A percentile compares a stretch with the other conserved stretches of the same genome.
phyloP scores from a whole-genome alignment of 2,888 invertebrate species.

The Sesamia inferens region DNA sequence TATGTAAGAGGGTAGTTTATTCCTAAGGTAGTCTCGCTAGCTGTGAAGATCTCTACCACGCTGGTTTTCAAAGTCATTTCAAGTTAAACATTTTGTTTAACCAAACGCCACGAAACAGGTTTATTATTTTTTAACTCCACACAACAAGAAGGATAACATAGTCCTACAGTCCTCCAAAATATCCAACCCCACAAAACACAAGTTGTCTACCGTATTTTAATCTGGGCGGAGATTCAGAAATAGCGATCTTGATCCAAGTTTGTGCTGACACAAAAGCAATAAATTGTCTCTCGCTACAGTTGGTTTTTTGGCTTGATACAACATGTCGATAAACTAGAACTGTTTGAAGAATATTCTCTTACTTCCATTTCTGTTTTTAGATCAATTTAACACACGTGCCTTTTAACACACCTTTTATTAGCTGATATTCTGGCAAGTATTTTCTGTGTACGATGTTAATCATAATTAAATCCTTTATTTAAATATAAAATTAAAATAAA shows the following conservation, averaged over 20 bases:
- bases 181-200: background rate
- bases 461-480: too few species aligned
- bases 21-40: background rate
- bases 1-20: background rate
- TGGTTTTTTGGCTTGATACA: constrained; percentile 48
- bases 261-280: constrained; percentile 23
- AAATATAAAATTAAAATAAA: too few species aligned
- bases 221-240: background rate
- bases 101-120: background rate
- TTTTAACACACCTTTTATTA: background rate
- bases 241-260: constrained; percentile 8
- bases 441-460: background rate
- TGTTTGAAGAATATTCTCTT: constrained; percentile 1
- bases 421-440: background rate
- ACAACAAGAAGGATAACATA: background rate
- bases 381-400: background rate
- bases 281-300: constrained; percentile 29
- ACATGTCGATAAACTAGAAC: constrained; percentile 19
- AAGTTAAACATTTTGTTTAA: background rate
- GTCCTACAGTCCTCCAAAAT: background rate
- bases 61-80: background rate
- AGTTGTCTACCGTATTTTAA: background rate
- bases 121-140: background rate
- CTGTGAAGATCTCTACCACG: background rate
- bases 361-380: background rate